Percentiles rank a stretch among this genome's conserved stretches.
These are phyloP conservation scores for Bellardia pandia DNA, from an alignment of 2,888 invertebrate species.

Conservation along the genomic window DNA sequence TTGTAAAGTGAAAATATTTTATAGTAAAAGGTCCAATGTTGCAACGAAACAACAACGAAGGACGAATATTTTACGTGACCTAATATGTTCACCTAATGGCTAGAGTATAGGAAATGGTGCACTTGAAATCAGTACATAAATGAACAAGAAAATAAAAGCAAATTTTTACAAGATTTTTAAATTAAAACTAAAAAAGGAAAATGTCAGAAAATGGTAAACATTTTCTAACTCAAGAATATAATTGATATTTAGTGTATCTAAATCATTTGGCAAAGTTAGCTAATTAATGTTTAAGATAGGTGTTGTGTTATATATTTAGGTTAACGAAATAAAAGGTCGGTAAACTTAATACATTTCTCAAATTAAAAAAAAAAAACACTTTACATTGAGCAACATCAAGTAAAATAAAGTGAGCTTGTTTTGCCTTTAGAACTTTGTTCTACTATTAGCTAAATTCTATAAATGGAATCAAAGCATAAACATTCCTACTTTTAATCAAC, in stretches of 20 bases:
- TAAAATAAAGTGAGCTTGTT: no score
- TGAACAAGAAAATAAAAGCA: constrained; percentile 22
- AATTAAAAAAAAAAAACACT: no score
- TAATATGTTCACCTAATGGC: constrained; percentile 16
- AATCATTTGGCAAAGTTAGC: background rate
- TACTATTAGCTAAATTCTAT: no score
- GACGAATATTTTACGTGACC: constrained; percentile 61
- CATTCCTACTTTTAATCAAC: no score
- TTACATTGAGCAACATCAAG: no score
- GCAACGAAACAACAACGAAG: constrained; percentile 54
- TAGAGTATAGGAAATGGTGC: constrained; percentile 1
- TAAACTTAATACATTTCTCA: no score
- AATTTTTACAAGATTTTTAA: constrained; percentile 33
- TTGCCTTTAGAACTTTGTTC: no score
- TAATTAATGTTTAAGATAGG: background rate
- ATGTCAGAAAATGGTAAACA: background rate
- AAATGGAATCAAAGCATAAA: no score
- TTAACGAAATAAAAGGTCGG: background rate
- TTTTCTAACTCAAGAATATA: background rate
- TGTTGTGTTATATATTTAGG: background rate
- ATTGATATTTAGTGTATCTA: background rate
- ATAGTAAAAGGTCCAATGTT: constrained; percentile 37
- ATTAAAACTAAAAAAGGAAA: constrained; percentile 38
- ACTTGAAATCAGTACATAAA: constrained; percentile 44
- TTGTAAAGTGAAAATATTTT: constrained; percentile 66